phyloP scores from a whole-genome alignment of 2,888 invertebrate genomes.

The Agrilus cyanescens region DNA sequence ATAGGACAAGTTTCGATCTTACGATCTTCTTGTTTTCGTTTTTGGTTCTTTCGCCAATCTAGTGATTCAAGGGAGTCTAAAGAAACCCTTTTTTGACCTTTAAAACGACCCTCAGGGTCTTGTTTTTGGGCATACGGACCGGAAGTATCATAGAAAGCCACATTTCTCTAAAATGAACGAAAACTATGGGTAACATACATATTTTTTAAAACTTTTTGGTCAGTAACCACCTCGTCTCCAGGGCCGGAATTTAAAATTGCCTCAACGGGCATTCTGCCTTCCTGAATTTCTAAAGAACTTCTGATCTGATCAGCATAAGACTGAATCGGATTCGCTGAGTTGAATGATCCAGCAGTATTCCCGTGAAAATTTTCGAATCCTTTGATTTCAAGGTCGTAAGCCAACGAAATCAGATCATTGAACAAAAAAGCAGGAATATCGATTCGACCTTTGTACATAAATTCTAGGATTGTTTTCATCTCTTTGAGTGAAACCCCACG shows the following conservation, averaged over 20 bases:
- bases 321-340: no score
- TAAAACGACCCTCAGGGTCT: constrained; percentile 35
- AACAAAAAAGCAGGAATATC: constrained; percentile 52
- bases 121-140: neutral
- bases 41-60: constrained; percentile 7
- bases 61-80: constrained; percentile 24
- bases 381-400: constrained; percentile 54
- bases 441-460: constrained; percentile 60
- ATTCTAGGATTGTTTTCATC: constrained; percentile 54
- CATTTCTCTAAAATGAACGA: no score
- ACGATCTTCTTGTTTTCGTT: constrained; percentile 5
- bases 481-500: constrained; percentile 54
- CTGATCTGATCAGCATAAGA: no score
- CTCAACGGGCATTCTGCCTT: no score
- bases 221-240: no score
- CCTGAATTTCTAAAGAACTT: no score
- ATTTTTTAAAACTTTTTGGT: no score
- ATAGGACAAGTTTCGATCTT: no score
- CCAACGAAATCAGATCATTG: constrained; percentile 52
- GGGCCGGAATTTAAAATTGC: no score
- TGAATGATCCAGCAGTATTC: no score
- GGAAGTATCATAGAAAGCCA: neutral
- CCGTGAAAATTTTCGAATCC: constrained; percentile 36
- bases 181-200: no score
- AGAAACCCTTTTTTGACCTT: constrained; percentile 36